Conservation (phyloP, 2,888 invertebrate species). For the Anagyrus pseudococci region DNA sequence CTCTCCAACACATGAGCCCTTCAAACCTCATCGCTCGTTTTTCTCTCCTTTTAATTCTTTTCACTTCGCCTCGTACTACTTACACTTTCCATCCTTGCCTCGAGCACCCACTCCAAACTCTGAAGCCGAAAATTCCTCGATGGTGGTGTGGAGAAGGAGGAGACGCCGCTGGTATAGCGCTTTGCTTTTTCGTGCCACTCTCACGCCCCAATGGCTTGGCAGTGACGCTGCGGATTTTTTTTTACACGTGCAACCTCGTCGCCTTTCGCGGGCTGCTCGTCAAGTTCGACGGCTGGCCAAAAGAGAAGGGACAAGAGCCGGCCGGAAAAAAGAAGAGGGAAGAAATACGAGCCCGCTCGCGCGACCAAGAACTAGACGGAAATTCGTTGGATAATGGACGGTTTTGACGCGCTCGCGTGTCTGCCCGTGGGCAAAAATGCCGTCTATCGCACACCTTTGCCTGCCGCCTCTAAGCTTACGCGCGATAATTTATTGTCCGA, state of each 20-base stretch:
- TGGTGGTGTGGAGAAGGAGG: no score
- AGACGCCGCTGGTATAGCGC: no score
- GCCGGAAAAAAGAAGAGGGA: not conserved
- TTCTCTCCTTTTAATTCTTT: not conserved
- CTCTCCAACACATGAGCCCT: no score
- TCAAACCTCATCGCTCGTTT: not conserved
- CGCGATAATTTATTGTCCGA: no score
- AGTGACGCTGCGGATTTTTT: conserved; percentile 39
- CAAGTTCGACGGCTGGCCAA: no score
- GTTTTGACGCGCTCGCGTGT: conserved; percentile 1
- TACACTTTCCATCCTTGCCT: not conserved
- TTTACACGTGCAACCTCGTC: not conserved
- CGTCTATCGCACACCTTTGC: no score
- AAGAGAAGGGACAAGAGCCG: not conserved
- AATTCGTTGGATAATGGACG: conserved; percentile 15
- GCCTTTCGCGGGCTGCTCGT: conserved; percentile 3
- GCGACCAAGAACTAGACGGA: not conserved
- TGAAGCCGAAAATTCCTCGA: no score
- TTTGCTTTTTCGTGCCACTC: conserved; percentile 26
- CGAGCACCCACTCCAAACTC: not conserved
- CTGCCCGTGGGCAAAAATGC: no score
- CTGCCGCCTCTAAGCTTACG: no score
- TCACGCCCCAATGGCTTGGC: conserved; percentile 29
- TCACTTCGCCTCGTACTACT: not conserved
- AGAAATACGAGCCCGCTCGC: not conserved